Base-by-base conservation (phyloP, 2,888 invertebrate genomes). In the Germaria angustata region DNA sequence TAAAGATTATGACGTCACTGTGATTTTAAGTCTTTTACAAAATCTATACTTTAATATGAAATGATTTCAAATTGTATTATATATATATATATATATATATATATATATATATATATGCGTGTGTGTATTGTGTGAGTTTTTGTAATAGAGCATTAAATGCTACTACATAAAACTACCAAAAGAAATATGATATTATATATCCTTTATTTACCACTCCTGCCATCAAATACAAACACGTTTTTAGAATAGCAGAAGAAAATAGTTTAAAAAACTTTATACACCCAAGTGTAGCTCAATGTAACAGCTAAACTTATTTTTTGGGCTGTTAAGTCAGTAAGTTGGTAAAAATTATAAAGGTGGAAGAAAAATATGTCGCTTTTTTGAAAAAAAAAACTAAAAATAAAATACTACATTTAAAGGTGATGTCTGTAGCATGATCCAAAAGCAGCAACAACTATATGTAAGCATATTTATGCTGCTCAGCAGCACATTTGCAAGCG, bases 401-500 rank as follows among this genome's bases (percentile, higher is more conserved):
- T n/a, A n/a, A n/a, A 20, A 13, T 44, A 34, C 11, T 68, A 6
- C 15, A 2, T 34, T n/a, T 51, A 15, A 53, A 71, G 69, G 57
- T 73, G 66, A 59, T 41, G 66, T 28, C 20, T 61, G 34, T 32
- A 49, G 49, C 65, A 57, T 65, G 44, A 41, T 20, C 15, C 28
- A 63, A 53, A 32, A 11, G 13, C 13, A 15, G 49, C 39, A 49
- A 39, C 28, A n/a, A 41, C 8, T 59, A 15, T 46, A 20, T 6
- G 59, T 11, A 34, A 66, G 59, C 11, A 55, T 66, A 22, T 53
- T 66, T 51, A 49, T 46, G 63, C 63, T 73, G 63, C 63, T 69
- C 20, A 59, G 69, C 57, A 82, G 72, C 69, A 82, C 69, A 82
- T 82, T 82, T 82, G 79, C 82, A 71, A 76, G 66, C 65, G 82